Conservation (phyloP, 2,797 vertebrate genomes). For the Okamejei kenojei region DNA sequence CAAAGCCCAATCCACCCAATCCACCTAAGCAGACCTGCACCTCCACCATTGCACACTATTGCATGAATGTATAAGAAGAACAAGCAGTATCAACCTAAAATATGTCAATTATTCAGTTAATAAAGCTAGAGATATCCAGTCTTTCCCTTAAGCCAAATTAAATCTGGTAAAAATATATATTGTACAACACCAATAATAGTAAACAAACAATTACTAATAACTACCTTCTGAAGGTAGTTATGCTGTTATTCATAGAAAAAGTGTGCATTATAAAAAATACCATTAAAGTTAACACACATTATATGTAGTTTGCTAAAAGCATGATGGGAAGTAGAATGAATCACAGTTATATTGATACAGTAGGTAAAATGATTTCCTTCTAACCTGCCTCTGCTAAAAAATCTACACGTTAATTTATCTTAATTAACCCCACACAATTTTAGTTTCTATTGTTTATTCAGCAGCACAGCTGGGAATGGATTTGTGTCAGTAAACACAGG, state of each 20-base stretch:
- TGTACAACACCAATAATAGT: not conserved
- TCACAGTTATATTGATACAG: not conserved
- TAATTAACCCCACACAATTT: not conserved
- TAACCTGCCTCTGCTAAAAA: not conserved
- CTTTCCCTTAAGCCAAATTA: not conserved
- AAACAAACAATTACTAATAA: not conserved
- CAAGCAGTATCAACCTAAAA: not conserved
- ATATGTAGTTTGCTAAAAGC: not conserved
- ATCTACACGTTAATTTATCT: no score
- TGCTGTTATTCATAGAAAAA: not conserved
- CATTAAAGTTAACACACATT: not conserved
- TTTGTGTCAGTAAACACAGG: not conserved
- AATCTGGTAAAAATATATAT: not conserved
- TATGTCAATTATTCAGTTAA: not conserved
- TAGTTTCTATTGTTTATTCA: not conserved
- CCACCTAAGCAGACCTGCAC: no score
- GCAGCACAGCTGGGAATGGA: not conserved
- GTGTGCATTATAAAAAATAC: not conserved
- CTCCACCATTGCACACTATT: no score
- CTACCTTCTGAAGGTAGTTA: not conserved
- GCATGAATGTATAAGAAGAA: no score
- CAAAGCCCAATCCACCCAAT: no score
- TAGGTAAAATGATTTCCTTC: no score
- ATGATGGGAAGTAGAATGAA: not conserved
- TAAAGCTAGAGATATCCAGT: not conserved